These are phyloP conservation scores for Clarias pachynema DNA, from an alignment of 2,797 vertebrate species.

Conservation along the genomic window DNA sequence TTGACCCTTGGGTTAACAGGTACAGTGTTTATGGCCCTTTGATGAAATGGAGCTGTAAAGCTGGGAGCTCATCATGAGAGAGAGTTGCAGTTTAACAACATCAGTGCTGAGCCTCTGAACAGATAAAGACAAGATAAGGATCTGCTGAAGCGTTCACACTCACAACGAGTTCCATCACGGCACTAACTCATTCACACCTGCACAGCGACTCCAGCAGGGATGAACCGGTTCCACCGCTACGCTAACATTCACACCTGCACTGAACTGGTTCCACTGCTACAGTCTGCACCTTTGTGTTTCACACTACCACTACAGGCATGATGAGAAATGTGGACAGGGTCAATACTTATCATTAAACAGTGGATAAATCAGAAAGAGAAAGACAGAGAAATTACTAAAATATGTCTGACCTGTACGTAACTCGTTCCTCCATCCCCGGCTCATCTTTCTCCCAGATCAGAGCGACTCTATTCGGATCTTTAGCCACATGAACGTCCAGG, in stretches of 20 bases:
- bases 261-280: background rate
- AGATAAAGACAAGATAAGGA: background rate
- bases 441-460: slow-evolving; percentile 96
- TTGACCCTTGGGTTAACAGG: background rate
- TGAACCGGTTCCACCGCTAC: background rate
- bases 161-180: too few relatives aligned
- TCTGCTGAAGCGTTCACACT: slow-evolving; percentile 12
- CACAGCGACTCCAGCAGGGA: background rate
- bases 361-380: background rate
- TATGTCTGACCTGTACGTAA: slow-evolving; percentile 86
- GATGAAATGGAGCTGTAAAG: background rate
- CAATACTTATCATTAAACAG: background rate
- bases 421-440: slow-evolving; percentile 83
- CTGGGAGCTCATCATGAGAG: background rate
- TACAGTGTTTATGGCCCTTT: background rate
- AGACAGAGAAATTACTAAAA: background rate
- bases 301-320: background rate
- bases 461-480: slow-evolving; percentile 83
- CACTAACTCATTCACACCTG: background rate
- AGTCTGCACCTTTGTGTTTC: background rate
- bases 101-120: background rate
- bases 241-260: background rate
- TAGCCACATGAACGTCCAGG: slow-evolving; percentile 87
- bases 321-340: background rate
- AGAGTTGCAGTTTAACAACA: background rate